Conservation (phyloP, 2,888 invertebrate species). For the Coelopa pilipes region DNA sequence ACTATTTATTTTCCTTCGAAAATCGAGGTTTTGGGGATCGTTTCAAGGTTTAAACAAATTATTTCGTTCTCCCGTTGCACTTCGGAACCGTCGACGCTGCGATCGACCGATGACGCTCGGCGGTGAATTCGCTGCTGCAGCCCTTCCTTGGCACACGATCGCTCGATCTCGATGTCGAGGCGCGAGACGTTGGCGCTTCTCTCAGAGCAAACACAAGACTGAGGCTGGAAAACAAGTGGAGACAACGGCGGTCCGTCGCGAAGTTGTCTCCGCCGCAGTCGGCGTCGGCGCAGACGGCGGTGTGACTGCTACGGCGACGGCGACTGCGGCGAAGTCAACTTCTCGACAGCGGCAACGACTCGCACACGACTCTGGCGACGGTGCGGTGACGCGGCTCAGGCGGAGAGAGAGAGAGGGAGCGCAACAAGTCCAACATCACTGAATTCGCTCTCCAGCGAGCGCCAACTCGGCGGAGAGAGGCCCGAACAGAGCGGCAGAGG, state of each 20-base stretch:
- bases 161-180: background rate
- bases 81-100: background rate
- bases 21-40: no score
- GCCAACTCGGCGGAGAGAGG: no score
- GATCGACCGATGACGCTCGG: background rate
- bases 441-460: background rate
- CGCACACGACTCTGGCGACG: background rate
- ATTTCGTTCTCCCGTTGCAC: background rate
- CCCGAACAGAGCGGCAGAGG: no score
- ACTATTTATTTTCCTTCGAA: no score
- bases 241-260: slow-evolving; percentile 4
- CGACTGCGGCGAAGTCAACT: background rate
- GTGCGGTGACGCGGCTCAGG: no score
- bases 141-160: background rate
- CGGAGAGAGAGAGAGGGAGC: background rate
- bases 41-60: background rate
- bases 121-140: no score
- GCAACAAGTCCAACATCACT: slow-evolving; percentile 4
- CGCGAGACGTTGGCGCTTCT: slow-evolving; percentile 9
- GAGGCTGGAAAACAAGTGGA: slow-evolving; percentile 21
- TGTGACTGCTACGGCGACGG: slow-evolving; percentile 4
- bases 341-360: no score
- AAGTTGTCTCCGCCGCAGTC: background rate
- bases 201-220: slow-evolving; percentile 30
- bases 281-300: background rate